Base-by-base conservation (phyloP, 64 coral and sea anemone genomes). In the Stichodactyla mertensii region DNA sequence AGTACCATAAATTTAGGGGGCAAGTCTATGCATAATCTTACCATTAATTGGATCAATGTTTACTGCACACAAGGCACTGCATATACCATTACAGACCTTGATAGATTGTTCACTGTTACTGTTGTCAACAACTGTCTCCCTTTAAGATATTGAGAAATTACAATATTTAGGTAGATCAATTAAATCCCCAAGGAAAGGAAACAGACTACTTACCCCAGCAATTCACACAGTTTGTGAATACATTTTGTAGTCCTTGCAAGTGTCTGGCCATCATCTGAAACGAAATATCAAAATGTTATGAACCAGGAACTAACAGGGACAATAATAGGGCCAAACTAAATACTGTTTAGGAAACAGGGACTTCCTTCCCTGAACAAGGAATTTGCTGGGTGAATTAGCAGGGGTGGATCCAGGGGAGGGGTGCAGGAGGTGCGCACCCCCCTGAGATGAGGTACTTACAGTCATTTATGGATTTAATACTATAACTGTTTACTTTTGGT, bases 211-310 rank as follows among this genome's bases (percentile, higher is more conserved):
- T 85, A 85, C 83, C 36, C 64, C 1, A 85, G 16, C 83, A 58
- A 16, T 16, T 61, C 56, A 60, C 83, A 85, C 6, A 85, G 83
- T 85, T 85, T 85, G 56, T 55, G 53, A 28, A 85, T 57, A 59
- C 83, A 85, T 7, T 85, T 55, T 58, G 60, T 54, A 16, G 9
- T 64, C 15, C 83, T 85, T 16, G 60, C 53, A 27, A 85, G 55
- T 9, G 45, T 0, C 31, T 85, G 83, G 14, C 55, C 83, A 82
- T 57, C 55, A 82, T 14, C 80, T 82, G 18, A 22, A 28, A 55
- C 11, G 11, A 82, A 82, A 55, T 16, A 82, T 55, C 4, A 13
- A 4, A 81, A 51, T 5, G 10, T 52, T 11, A 36, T 22, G 22
- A 24, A 18, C 22, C 10, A 79, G 18, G 77, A 19, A 0, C 14